These are phyloP conservation scores for Ciconia nigra DNA, from an alignment of 2,797 vertebrate genomes.

Conservation along the genomic window DNA sequence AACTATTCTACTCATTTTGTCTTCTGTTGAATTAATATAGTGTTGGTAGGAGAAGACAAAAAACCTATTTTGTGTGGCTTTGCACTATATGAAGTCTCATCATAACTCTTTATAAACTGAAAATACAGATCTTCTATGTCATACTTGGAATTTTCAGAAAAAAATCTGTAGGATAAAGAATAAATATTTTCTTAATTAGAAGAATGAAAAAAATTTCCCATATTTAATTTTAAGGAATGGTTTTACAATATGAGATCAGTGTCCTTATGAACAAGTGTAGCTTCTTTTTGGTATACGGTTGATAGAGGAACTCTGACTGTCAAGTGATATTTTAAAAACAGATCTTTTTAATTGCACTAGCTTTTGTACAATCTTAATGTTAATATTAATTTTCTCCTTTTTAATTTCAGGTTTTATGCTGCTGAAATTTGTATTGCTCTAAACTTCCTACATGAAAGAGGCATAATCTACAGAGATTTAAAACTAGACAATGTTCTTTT, in stretches of 20 bases:
- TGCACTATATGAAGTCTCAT: background rate
- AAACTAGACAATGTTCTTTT: constrained; percentile 97
- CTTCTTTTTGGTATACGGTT: background rate
- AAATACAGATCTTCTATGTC: background rate
- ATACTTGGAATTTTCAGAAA: background rate
- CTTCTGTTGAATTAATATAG: background rate
- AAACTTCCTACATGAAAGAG: constrained; percentile 96
- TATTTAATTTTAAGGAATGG: background rate
- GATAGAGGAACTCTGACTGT: background rate
- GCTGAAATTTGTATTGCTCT: constrained; percentile 98
- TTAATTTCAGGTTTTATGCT: constrained; percentile 90
- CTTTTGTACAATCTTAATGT: background rate
- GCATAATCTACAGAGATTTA: constrained; percentile 96
- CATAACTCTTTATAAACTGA: background rate
- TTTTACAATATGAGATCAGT: background rate
- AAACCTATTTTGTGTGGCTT: background rate
- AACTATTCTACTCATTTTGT: background rate
- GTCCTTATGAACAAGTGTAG: background rate
- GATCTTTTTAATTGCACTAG: background rate
- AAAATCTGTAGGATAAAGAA: background rate
- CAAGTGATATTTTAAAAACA: background rate
- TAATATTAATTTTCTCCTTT: background rate
- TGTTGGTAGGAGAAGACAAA: background rate
- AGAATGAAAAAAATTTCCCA: background rate
- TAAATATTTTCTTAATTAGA: background rate